Percentiles rank a stretch among this genome's conserved stretches.
These are phyloP conservation scores for Scolanthus callimorphus DNA, from an alignment of 92 coral and sea anemone genomes.

Conservation along the genomic window DNA sequence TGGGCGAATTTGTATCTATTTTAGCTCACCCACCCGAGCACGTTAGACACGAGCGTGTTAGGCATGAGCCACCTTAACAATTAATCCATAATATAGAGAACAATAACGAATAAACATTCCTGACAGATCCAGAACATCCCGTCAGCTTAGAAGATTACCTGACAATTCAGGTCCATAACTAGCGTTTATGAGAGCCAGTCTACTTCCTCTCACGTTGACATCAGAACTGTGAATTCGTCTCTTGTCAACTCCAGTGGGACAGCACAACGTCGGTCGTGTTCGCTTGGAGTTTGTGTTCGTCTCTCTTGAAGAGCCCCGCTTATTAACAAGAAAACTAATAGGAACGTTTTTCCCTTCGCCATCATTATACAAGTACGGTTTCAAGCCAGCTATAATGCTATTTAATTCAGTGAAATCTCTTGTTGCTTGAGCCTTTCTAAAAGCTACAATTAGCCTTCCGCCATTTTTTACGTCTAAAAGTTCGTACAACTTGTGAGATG, in stretches of 20 bases:
- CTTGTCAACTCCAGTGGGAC: background rate
- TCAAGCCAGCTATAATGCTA: constrained; percentile 38
- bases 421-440: constrained; percentile 49
- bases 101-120: too few species aligned
- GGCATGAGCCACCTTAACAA: too few species aligned
- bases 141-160: too few species aligned
- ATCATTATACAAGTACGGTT: constrained; percentile 47
- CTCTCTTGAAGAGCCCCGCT: constrained; percentile 34
- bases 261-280: background rate
- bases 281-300: background rate
- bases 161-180: background rate
- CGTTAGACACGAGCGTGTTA: too few species aligned
- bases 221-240: background rate
- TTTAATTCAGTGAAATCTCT: constrained; percentile 58
- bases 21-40: too few species aligned
- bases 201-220: background rate
- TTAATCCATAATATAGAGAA: too few species aligned
- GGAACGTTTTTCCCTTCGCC: constrained; percentile 65
- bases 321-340: constrained; percentile 37
- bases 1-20: too few species aligned
- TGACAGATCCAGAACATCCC: too few species aligned
- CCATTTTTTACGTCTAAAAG: constrained; percentile 64
- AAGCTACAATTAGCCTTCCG: constrained; percentile 69
- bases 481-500: constrained; percentile 53
- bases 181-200: background rate